phyloP scores from a whole-genome alignment of 2,888 invertebrate species.

The Eugnorisma glareosa region DNA sequence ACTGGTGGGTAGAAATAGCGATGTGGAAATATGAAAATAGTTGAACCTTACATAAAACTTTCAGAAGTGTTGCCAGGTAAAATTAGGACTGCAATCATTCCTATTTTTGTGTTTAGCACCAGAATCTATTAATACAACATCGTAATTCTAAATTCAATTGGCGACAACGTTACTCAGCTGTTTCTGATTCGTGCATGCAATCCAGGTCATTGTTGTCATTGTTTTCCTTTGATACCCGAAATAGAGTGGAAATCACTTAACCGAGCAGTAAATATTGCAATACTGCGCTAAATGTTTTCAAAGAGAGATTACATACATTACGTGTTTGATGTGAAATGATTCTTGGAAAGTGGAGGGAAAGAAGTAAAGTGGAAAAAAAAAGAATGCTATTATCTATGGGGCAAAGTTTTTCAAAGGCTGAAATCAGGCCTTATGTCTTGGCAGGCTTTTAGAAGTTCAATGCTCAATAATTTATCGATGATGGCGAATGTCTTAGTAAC shows the following conservation, averaged over 20 bases:
- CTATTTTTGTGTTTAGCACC: conserved; percentile 1
- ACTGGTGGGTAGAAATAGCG: background rate
- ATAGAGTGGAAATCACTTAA: conserved; percentile 55
- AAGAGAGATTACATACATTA: conserved; percentile 35
- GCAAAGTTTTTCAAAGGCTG: too few species aligned
- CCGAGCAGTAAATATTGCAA: conserved; percentile 40
- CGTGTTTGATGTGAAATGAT: conserved; percentile 23
- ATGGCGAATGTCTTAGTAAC: background rate
- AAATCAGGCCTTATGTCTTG: background rate
- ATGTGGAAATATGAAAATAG: background rate
- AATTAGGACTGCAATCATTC: conserved; percentile 2
- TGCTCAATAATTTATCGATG: background rate
- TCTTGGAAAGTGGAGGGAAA: conserved; percentile 11
- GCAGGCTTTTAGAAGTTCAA: background rate
- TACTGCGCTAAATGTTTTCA: conserved; percentile 44
- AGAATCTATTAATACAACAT: conserved; percentile 18
- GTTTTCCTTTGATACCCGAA: conserved; percentile 52
- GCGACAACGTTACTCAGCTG: conserved; percentile 38
- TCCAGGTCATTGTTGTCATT: conserved; percentile 55
- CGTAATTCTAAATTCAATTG: conserved; percentile 20
- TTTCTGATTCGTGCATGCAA: conserved; percentile 21
- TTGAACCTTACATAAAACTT: conserved; percentile 8
- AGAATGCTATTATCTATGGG: background rate
- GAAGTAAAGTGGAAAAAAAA: background rate
- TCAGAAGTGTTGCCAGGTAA: conserved; percentile 18